Percentiles rank a stretch among this genome's conserved stretches.
Conservation (phyloP, 2,888 invertebrate genomes). For the Meandrusa payeni region DNA sequence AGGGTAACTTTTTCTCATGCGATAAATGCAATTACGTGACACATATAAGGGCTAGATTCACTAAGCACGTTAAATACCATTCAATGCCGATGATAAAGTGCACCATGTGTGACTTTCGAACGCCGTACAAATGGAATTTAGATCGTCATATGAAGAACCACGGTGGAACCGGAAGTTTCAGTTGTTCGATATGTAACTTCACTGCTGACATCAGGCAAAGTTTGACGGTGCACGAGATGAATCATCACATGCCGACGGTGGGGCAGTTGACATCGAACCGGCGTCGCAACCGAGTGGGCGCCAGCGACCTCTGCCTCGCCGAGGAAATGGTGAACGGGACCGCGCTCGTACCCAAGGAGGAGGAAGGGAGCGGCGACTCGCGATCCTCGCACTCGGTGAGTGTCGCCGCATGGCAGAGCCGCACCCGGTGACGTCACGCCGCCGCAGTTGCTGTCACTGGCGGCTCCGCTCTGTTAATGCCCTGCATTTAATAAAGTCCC, state of each 20-base stretch:
- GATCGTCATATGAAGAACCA: conserved; percentile 97
- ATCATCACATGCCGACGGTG: conserved; percentile 91
- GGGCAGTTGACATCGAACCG: conserved; percentile 82
- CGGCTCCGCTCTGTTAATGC: conserved; percentile 27
- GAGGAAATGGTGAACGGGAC: conserved; percentile 46
- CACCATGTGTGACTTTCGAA: conserved; percentile 94
- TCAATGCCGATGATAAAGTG: conserved; percentile 97
- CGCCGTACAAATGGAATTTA: conserved; percentile 95
- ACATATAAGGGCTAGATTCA: conserved; percentile 92
- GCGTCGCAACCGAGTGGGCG: conserved; percentile 88
- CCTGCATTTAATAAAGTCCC: conserved; percentile 18
- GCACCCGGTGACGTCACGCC: conserved; percentile 67
- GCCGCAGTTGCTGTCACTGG: conserved; percentile 48
- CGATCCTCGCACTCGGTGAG: conserved; percentile 71
- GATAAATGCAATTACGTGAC: conserved; percentile 95
- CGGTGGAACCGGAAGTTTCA: conserved; percentile 91
- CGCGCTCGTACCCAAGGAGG: conserved; percentile 63
- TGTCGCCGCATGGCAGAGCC: conserved; percentile 48
- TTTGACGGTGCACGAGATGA: conserved; percentile 94
- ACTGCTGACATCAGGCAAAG: conserved; percentile 95
- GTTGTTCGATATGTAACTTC: conserved; percentile 93
- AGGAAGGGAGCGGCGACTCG: conserved; percentile 75
- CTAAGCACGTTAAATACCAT: conserved; percentile 96
- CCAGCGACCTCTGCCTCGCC: conserved; percentile 80
- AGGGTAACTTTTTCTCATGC: conserved; percentile 90